phyloP scores from a whole-genome alignment of 2,888 invertebrate genomes.

The Onthophagus sagittarius region DNA sequence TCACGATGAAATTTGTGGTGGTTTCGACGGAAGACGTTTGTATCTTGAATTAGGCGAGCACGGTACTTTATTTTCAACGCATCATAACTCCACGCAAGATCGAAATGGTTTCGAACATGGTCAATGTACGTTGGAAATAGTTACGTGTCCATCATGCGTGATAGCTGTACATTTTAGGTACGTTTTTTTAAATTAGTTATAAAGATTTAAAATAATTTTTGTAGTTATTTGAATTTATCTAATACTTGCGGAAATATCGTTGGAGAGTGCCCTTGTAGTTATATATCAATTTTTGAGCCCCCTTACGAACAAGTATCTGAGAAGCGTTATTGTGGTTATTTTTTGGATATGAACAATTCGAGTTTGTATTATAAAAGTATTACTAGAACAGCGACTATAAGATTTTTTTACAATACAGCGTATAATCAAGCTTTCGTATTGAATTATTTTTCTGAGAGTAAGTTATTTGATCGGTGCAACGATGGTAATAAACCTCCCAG shows the following conservation, averaged over 20 bases:
- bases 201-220: slow-evolving; percentile 8
- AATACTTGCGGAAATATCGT: slow-evolving; percentile 38
- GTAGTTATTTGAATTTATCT: slow-evolving; percentile 42
- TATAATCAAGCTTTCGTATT: slow-evolving; percentile 61
- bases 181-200: slow-evolving; percentile 30
- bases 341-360: slow-evolving; percentile 34
- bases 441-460: slow-evolving; percentile 62
- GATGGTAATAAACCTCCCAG: not conserved
- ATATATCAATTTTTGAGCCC: slow-evolving; percentile 63
- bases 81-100: slow-evolving; percentile 31
- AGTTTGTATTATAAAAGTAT: slow-evolving; percentile 55
- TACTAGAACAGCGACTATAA: slow-evolving; percentile 58
- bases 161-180: slow-evolving; percentile 53
- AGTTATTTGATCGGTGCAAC: too few relatives aligned
- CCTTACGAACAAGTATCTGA: slow-evolving; percentile 60
- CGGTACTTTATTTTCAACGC: slow-evolving; percentile 43
- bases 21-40: slow-evolving; percentile 40
- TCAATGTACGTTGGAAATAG: slow-evolving; percentile 51
- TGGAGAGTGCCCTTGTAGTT: slow-evolving; percentile 54
- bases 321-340: slow-evolving; percentile 57
- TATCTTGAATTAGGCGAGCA: slow-evolving; percentile 46
- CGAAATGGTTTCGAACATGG: slow-evolving; percentile 7
- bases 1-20: slow-evolving; percentile 39
- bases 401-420: slow-evolving; percentile 56
- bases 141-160: slow-evolving; percentile 68